Base-by-base conservation (phyloP, 2,797 vertebrate genomes). In the Pipistrellus kuhlii region DNA sequence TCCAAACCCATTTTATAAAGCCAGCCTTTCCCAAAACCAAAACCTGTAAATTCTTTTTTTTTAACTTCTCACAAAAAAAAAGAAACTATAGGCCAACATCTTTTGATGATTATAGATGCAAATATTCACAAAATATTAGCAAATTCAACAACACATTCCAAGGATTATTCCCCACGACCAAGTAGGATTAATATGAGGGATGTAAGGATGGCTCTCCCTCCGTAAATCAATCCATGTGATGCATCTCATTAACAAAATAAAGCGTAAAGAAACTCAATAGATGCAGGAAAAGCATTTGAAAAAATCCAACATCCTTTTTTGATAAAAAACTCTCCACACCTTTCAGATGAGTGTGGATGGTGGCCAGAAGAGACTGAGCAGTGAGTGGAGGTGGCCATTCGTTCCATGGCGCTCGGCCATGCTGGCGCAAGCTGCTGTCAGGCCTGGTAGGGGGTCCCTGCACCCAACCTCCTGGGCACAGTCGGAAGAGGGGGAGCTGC, bases 311-410 rank as follows among this genome's bases (percentile, higher is more conserved):
- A 62, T 44, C 38, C 17, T 62, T 44, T 44, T 44, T 44, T 81
- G 15, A 25, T 21, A 14, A 62, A 81, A 41, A 62, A 62, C 38
- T 62, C 55, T 13, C 38, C 44, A 44, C 9, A 62, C n/a, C 51
- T 55, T 77, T 25, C 32, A n/a, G 51, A 21, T 35, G 20, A 14
- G 32, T 32, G 73, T 77, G 75, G 20, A 53, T 3, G 6, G 51
- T 4, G n/a, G 73, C 5, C n/a, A 8, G 11, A 13, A 10, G 20
- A 32, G 21, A 14, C 48, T 35, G n/a, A 35, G 48, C 48, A 23
- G 4, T 12, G 6, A 1, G 4, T 17, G 4, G n/a, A 9, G n/a
- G 13, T 25, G 48, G 23, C 25, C 51, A 25, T 8, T 38, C 2
- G 13, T 9, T 20, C 75, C 75, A 35, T 3, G 32, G 21, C 1